Conservation (phyloP, 2,113 vertebrate species). For the Menura novaehollandiae region DNA sequence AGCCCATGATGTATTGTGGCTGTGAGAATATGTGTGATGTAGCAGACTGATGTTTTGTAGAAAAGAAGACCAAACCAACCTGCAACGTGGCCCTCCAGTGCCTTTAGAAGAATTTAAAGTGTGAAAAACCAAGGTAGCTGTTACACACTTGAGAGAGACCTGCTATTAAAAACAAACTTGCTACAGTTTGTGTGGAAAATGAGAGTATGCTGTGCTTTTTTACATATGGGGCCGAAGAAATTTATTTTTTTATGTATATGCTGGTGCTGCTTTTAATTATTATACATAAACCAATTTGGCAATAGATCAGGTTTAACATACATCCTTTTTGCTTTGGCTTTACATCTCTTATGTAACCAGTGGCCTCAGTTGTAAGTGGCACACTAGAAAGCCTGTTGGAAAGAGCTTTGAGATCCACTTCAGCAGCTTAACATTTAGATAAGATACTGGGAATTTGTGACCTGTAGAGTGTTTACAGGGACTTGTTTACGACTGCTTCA, state of each 20-base stretch:
- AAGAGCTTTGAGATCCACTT: constrained; percentile 29
- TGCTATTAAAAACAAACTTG: neutral
- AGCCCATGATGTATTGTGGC: neutral
- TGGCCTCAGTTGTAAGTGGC: neutral
- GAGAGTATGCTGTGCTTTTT: neutral
- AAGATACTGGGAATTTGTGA: neutral
- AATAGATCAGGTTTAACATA: neutral
- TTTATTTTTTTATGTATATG: neutral
- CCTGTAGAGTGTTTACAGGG: neutral
- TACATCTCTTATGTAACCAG: neutral
- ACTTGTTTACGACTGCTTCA: neutral
- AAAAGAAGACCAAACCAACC: neutral
- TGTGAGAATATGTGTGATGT: neutral
- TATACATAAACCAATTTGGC: neutral
- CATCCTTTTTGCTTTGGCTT: neutral
- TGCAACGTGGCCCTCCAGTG: neutral
- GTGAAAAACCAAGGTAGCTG: neutral
- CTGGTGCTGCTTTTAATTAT: neutral
- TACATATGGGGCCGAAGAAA: neutral
- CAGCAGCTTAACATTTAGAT: constrained; percentile 37
- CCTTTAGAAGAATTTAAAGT: neutral
- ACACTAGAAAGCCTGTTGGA: neutral
- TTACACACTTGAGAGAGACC: neutral
- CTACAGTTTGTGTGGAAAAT: neutral
- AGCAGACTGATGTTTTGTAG: neutral